A percentile compares a stretch with the other conserved stretches of the same genome.
Conservation (phyloP, 2,797 vertebrate genomes). For the Tenualosa thibaudeaui region DNA sequence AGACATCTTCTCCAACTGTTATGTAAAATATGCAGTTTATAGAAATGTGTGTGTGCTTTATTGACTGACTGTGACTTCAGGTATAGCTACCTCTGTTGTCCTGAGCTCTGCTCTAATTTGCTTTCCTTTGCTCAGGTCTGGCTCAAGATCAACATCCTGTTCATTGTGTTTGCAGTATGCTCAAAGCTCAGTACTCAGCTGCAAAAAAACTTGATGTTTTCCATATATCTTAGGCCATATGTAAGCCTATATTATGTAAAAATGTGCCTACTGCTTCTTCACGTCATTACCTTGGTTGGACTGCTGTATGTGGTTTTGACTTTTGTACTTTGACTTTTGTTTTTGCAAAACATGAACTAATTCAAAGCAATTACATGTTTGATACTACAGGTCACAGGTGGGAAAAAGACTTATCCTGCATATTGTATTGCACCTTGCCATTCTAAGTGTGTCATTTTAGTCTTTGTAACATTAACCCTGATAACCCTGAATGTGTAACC, state of each 20-base stretch:
- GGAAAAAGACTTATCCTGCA: neutral
- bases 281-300: too few relatives aligned
- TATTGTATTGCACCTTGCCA: neutral
- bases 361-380: neutral
- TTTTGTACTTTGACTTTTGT: too few relatives aligned
- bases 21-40: too few relatives aligned
- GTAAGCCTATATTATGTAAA: too few relatives aligned
- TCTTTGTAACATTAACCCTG: neutral
- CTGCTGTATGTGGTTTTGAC: too few relatives aligned
- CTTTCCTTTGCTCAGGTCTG: neutral
- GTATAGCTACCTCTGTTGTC: neutral
- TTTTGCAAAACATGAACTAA: neutral
- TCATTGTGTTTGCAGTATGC: neutral
- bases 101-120: neutral
- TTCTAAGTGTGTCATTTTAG: slow-evolving; percentile 29
- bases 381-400: neutral
- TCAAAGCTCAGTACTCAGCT: too few relatives aligned
- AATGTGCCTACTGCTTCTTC: too few relatives aligned
- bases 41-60: neutral
- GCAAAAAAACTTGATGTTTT: too few relatives aligned
- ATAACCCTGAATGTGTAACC: neutral
- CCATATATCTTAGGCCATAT: too few relatives aligned
- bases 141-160: neutral
- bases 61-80: neutral
- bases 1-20: too few relatives aligned